Conservation (phyloP, 2,888 invertebrate species). For the Lithophane leautieri region DNA sequence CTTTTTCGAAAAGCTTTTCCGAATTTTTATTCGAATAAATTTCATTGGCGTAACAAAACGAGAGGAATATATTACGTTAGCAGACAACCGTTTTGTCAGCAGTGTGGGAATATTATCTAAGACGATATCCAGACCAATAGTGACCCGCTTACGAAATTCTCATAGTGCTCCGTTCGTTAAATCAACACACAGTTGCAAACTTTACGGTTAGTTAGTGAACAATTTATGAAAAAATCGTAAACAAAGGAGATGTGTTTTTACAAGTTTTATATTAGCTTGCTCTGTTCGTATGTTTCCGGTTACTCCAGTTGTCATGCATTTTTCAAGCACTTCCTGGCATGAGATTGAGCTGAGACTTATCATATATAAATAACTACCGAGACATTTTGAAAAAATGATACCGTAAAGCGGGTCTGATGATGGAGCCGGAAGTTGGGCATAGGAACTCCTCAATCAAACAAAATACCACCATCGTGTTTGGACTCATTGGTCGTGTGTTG, state of each 20-base stretch:
- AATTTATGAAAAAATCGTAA: conserved; percentile 60
- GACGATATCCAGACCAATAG: conserved; percentile 51
- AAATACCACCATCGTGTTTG: no score
- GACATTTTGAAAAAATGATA: no score
- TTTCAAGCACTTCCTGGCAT: no score
- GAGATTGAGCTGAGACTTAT: no score
- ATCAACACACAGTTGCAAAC: conserved; percentile 52
- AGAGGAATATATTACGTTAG: conserved; percentile 40
- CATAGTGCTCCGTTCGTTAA: conserved; percentile 44
- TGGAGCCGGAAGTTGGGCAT: no score
- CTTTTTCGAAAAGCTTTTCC: conserved; percentile 34
- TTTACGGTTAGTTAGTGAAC: conserved; percentile 53
- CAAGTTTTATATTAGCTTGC: no score
- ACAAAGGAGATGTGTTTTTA: conserved; percentile 58
- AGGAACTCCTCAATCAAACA: no score
- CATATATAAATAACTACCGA: no score
- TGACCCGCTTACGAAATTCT: conserved; percentile 36
- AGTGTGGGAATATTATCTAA: conserved; percentile 46
- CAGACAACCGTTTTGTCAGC: conserved; percentile 53
- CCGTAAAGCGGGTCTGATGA: no score
- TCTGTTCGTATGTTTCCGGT: no score
- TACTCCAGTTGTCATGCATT: no score
- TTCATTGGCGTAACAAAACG: conserved; percentile 39
- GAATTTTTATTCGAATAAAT: conserved; percentile 45
- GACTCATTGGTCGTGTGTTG: no score